phyloP scores from a whole-genome alignment of 2,113 vertebrate species.

The Arizona elegans region DNA sequence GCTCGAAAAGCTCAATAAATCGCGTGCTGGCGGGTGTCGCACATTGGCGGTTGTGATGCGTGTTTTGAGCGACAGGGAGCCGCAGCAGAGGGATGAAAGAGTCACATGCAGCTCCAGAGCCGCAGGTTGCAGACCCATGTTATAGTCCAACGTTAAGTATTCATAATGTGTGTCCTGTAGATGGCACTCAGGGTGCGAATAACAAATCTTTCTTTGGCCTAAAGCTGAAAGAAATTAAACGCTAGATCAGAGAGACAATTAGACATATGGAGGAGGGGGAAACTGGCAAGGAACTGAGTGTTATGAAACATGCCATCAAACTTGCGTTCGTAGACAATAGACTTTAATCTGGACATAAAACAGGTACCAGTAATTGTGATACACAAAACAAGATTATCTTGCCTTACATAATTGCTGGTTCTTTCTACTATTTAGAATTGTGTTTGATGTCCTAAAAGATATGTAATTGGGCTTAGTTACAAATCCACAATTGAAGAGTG shows the following conservation, averaged over 20 bases:
- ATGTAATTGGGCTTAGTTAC: not conserved
- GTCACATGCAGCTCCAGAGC: too few species aligned
- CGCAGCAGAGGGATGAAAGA: too few species aligned
- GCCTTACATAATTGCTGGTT: not conserved
- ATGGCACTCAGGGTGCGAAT: not conserved
- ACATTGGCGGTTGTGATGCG: too few species aligned
- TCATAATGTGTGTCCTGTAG: not conserved
- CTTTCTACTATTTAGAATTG: not conserved
- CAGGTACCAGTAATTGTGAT: not conserved
- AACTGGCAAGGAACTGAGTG: not conserved
- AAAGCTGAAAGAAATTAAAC: not conserved
- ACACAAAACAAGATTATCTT: not conserved
- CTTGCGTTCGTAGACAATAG: not conserved
- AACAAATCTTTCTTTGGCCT: not conserved
- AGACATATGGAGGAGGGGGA: too few species aligned
- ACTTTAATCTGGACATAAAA: not conserved
- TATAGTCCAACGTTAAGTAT: not conserved
- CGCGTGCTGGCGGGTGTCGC: too few species aligned
- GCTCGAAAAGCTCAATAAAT: too few species aligned
- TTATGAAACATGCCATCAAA: not conserved
- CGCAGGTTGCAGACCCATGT: not conserved
- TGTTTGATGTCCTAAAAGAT: not conserved
- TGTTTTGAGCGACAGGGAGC: too few species aligned
- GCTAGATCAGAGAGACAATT: not conserved
- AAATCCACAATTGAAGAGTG: not conserved